Percentiles rank a stretch among this genome's conserved stretches.
These are phyloP conservation scores for Clostera curtula DNA, from an alignment of 2,888 invertebrate species.

Conservation along the genomic window DNA sequence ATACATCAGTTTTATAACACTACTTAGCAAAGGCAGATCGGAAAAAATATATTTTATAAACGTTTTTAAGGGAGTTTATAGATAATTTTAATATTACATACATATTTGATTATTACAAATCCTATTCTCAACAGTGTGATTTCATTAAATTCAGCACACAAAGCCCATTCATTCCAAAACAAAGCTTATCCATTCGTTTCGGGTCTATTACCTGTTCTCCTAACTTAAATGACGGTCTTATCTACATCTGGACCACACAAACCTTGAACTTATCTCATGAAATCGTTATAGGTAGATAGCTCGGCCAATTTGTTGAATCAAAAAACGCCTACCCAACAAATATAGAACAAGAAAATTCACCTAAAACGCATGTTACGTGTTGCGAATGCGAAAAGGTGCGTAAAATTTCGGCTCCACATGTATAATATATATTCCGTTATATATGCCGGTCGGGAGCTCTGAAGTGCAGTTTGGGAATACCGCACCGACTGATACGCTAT, in stretches of 20 bases:
- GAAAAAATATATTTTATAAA: no score
- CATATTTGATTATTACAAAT: no score
- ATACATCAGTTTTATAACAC: no score
- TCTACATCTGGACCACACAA: slow-evolving; percentile 25
- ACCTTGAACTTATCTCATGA: slow-evolving; percentile 19
- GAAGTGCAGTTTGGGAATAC: slow-evolving; percentile 75
- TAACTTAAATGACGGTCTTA: slow-evolving; percentile 25
- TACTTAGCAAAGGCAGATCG: no score
- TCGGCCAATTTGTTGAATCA: slow-evolving; percentile 19
- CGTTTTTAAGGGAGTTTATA: no score
- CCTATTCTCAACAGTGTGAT: no score
- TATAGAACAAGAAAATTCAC: slow-evolving; percentile 38
- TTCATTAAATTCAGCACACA: not conserved
- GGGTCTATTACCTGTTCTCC: slow-evolving; percentile 22
- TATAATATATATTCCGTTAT: slow-evolving; percentile 27
- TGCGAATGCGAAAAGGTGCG: slow-evolving; percentile 37
- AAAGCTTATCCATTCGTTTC: slow-evolving; percentile 1
- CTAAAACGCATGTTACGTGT: slow-evolving; percentile 55
- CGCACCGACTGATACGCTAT: slow-evolving; percentile 70
- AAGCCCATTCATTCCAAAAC: not conserved
- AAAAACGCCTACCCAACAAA: slow-evolving; percentile 19
- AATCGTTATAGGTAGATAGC: slow-evolving; percentile 17
- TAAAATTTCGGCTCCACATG: slow-evolving; percentile 12
- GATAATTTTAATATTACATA: no score
- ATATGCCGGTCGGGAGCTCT: slow-evolving; percentile 51